Percentiles rank a stretch among this genome's conserved stretches.
Conservation (phyloP, 2,113 vertebrate genomes). For the Suricata suricatta region DNA sequence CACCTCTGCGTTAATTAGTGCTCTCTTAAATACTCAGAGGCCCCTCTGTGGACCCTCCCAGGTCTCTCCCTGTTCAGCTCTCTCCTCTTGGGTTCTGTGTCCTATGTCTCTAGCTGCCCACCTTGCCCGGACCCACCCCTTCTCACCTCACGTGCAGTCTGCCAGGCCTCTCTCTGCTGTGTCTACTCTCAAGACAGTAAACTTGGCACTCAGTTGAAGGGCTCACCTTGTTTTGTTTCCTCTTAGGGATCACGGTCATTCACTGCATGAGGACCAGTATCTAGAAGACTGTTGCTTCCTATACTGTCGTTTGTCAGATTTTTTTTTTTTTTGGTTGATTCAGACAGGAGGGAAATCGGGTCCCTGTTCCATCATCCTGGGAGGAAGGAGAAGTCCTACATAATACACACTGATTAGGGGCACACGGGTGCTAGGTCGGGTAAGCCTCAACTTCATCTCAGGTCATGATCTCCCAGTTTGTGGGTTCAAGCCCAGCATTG, state of each 20-base stretch:
- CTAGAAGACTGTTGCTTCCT: slow-evolving; percentile 6
- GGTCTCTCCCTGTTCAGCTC: neutral
- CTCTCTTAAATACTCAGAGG: neutral
- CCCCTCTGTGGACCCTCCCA: neutral
- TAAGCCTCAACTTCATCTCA: too few relatives aligned
- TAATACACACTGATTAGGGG: neutral
- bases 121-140: neutral
- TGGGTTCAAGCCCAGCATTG: too few relatives aligned
- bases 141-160: neutral
- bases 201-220: neutral
- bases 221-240: neutral
- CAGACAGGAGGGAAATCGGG: neutral
- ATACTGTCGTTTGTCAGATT: neutral
- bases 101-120: neutral
- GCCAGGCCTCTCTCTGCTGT: neutral
- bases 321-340: neutral
- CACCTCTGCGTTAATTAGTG: neutral
- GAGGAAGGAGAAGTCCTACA: neutral
- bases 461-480: too few relatives aligned
- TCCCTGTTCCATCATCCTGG: neutral
- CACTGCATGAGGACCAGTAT: neutral
- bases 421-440: too few relatives aligned
- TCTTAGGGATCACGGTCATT: neutral
- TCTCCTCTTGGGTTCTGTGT: neutral
- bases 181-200: neutral